Conservation (phyloP, 1,140 invertebrate species). For the Macrotrachela quadricornifera region DNA sequence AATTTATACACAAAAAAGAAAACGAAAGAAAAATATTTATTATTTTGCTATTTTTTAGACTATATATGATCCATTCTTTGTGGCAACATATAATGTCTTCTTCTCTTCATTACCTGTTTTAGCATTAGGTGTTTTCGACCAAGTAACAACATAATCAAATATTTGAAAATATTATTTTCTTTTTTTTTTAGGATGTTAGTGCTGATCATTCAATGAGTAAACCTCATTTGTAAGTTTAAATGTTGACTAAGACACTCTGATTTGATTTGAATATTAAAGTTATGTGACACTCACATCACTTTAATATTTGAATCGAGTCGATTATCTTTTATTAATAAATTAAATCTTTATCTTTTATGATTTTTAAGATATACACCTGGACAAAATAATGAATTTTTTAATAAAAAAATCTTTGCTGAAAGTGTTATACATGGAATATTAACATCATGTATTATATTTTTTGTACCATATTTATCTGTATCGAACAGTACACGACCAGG, state of each 20-base stretch:
- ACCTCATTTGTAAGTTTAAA: constrained; percentile 47
- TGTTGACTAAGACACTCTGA: no score
- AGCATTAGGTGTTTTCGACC: constrained; percentile 79
- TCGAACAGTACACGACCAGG: constrained; percentile 59
- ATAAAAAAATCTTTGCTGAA: constrained; percentile 42
- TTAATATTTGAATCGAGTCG: no score
- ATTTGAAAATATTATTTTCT: background rate
- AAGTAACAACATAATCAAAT: constrained; percentile 37
- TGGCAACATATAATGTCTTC: constrained; percentile 90
- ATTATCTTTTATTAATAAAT: no score
- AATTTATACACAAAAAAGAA: constrained; percentile 9
- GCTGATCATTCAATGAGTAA: constrained; percentile 63
- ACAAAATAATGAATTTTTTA: constrained; percentile 74
- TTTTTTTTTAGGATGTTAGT: constrained; percentile 42
- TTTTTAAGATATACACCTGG: constrained; percentile 40
- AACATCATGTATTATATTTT: constrained; percentile 79
- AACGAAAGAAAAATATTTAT: background rate
- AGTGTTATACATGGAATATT: constrained; percentile 84
- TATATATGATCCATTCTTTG: constrained; percentile 90
- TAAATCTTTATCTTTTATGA: no score
- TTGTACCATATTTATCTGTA: constrained; percentile 85
- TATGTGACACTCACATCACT: no score
- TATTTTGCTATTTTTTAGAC: constrained; percentile 47
- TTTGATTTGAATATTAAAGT: no score
- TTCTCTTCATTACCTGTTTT: constrained; percentile 87